Evolutionary conservation across 1,140 invertebrate genomes (phyloP), one percentile per base, ranked within the genome.

Genomic region (Chironomus tepperi): DNA sequence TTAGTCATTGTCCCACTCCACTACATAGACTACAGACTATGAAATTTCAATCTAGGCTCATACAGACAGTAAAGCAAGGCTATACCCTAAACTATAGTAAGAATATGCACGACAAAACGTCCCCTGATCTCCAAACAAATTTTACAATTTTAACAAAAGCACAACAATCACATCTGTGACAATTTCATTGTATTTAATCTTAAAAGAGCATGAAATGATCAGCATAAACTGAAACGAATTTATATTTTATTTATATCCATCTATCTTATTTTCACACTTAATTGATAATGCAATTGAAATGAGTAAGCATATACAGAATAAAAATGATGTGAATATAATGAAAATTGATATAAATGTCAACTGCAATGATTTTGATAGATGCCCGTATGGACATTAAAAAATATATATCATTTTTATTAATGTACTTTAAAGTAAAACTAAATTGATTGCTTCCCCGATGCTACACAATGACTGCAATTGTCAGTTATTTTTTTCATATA

Each of bases 281-380:
- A 57, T 57, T 57, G n/a, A 57, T 57, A 57, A 57, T 57, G 47
- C 47, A 57, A 57, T 57, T 57, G 47, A 15, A 15, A 57, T 12
- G 47, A 34, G 24, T 34, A 34, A 34, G 24, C 2, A 34, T 1
- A 34, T 2, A 34, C 1, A 2, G 5, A 34, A 34, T 2, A 34
- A 34, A 34, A 34, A 34, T 34, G 5, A 34, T 2, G 24, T 34
- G 24, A 57, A 57, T 12, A 5, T 57, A n/a, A 57, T 57, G 47
- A 57, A 57, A 57, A 57, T 57, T 57, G 47, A 57, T 57, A 57
- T 57, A n/a, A n/a, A n/a, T 57, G 47, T 57, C 47, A 57, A 57
- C 12, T 57, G 10, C 12, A 57, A 57, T 57, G 47, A 57, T 57
- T 57, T 57, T 57, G 47, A 57, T 57, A 57, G 47, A 57, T 57